Conservation (phyloP, 1,140 invertebrate genomes). For the Calliphora vicina region DNA sequence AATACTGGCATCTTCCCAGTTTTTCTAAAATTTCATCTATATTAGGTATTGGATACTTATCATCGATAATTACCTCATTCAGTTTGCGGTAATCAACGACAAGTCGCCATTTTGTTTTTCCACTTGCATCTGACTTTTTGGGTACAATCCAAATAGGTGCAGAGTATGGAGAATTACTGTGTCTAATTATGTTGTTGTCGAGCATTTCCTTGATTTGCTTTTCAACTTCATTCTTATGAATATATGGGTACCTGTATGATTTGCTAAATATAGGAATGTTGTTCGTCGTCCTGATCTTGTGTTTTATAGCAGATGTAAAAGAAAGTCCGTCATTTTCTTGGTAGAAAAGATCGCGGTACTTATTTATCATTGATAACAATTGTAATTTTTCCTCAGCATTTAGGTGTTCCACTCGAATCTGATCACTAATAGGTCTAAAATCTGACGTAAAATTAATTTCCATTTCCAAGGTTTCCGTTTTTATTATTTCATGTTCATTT, state of each 20-base stretch:
- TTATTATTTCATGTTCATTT: no score
- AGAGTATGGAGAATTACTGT: background rate
- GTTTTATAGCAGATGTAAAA: no score
- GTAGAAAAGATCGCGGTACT: background rate
- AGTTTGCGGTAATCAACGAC: conserved; percentile 32
- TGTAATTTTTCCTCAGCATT: background rate
- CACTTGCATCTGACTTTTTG: background rate
- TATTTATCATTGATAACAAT: background rate
- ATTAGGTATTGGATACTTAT: conserved; percentile 36
- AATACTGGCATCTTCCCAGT: conserved; percentile 28
- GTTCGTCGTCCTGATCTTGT: background rate
- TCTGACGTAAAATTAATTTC: background rate
- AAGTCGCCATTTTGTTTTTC: conserved; percentile 23
- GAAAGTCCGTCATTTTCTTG: no score
- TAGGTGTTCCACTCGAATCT: background rate
- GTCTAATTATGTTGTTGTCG: background rate
- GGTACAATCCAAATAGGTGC: conserved; percentile 1
- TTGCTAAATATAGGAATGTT: no score
- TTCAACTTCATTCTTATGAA: no score
- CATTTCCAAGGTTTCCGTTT: background rate
- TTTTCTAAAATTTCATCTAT: conserved; percentile 27
- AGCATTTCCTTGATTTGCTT: no score
- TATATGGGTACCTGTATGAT: no score
- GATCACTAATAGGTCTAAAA: background rate
- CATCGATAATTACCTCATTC: conserved; percentile 29